Conservation (phyloP, 2,797 vertebrate species). For the Sternarchorhynchus goeldii region DNA sequence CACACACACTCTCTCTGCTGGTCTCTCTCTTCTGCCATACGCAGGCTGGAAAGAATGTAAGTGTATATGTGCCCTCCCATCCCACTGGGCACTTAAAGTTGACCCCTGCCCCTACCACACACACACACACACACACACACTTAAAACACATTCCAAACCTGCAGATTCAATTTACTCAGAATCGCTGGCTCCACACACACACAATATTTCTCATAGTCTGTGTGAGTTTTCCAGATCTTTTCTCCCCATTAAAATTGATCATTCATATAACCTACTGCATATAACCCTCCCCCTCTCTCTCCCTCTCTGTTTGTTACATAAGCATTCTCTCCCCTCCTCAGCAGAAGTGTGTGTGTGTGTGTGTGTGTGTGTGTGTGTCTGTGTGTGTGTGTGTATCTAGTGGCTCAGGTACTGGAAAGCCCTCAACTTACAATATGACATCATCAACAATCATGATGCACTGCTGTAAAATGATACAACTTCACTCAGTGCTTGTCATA, state of each 20-base stretch:
- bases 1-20: neutral
- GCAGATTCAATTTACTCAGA: constrained; percentile 15
- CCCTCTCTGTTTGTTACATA: too few relatives aligned
- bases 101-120: constrained; percentile 18
- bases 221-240: constrained; percentile 1
- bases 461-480: neutral
- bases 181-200: neutral
- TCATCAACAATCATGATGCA: neutral
- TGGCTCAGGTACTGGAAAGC: too few relatives aligned
- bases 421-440: neutral
- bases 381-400: too few relatives aligned
- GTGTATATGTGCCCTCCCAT: neutral
- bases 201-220: neutral
- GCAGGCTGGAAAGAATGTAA: constrained; percentile 26
- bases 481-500: neutral
- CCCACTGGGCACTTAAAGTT: constrained; percentile 1
- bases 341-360: too few relatives aligned
- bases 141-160: constrained; percentile 15
- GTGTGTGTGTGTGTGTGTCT: too few relatives aligned
- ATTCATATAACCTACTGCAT: neutral
- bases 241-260: neutral
- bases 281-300: too few relatives aligned
- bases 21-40: neutral
- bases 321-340: too few relatives aligned
- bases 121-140: constrained; percentile 3